Evolutionary conservation across 2,888 invertebrate species (phyloP).

Genomic region (Leistus spinibarbis): DNA sequence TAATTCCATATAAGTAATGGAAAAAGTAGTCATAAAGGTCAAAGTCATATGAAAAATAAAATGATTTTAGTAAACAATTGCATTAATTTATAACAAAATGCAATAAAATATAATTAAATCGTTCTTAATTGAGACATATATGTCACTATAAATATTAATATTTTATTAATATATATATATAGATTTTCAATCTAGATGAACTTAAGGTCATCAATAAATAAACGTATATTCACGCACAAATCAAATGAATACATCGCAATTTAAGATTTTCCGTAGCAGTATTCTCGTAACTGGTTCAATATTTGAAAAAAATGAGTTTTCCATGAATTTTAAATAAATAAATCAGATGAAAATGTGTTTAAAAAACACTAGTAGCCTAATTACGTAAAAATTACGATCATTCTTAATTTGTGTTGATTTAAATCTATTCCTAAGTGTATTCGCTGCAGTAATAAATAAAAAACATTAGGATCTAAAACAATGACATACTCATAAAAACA

Average conservation of each 20-base stretch:
- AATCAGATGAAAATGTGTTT: not conserved
- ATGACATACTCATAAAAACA: conserved; percentile 23
- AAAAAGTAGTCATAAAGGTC: not conserved
- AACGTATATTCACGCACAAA: no score
- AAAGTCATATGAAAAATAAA: not conserved
- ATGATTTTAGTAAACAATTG: not conserved
- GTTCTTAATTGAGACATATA: not conserved
- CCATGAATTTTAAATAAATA: no score
- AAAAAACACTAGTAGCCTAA: not conserved
- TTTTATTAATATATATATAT: not conserved
- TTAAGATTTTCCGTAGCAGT: no score
- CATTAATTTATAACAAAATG: not conserved
- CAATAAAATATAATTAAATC: not conserved
- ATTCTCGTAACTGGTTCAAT: no score
- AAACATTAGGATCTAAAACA: not conserved
- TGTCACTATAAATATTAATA: not conserved
- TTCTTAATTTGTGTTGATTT: conserved; percentile 19
- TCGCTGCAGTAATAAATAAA: not conserved
- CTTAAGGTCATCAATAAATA: not conserved
- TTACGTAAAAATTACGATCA: not conserved
- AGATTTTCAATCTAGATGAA: not conserved
- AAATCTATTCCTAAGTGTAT: not conserved
- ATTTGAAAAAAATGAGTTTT: no score
- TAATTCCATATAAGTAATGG: not conserved
- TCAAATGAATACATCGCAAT: no score